Base-by-base conservation (phyloP, 2,113 vertebrate species). In the Sphaerodactylus townsendi region DNA sequence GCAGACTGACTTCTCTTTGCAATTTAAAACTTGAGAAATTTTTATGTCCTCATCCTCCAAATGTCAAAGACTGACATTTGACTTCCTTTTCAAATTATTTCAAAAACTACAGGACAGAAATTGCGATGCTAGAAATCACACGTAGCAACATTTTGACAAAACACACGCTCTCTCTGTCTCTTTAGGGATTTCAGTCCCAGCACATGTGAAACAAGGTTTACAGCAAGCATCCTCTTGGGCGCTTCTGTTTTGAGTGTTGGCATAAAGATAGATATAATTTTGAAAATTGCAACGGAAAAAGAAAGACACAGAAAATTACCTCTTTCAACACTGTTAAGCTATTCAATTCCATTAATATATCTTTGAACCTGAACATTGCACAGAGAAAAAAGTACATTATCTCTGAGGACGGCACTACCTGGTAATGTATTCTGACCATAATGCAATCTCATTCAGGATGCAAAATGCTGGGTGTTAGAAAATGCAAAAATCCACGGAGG, bases 331-430 rank as follows among this genome's bases (percentile, higher is more conserved):
- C 41, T 5, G 11, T 39, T 11, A 74, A 84, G 83, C 82, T 81
- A 86, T 72, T 69, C 48, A 68, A 72, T 81, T 78, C 77, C 84
- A 84, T 69, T 86, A 81, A 81, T 74, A n/a, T 53, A 64, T 84
- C 69, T 86, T 83, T 74, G 35, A 87, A 77, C 81, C 28, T 41
- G 72, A 73, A 37, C 77, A 68, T 62, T 83, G 72, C 83, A 64
- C 35, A 41, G 64, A 59, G 50, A 87, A 71, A 44, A 56, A 81
- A 69, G 33, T 28, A 59, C 41, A 74, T 81, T 81, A 81, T 85
- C 35, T 81, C 46, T 2, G 68, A 73, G 59, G 72, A 84, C 41
- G 66, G 50, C 73, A 39, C 48, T 35, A n/a, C 48, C 59, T 17
- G 17, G 11, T 83, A 68, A 77, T 90, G 84, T 70, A 46, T 86